Evolutionary conservation across 2,113 vertebrate species (phyloP).

Genomic region (Heterotis niloticus): DNA sequence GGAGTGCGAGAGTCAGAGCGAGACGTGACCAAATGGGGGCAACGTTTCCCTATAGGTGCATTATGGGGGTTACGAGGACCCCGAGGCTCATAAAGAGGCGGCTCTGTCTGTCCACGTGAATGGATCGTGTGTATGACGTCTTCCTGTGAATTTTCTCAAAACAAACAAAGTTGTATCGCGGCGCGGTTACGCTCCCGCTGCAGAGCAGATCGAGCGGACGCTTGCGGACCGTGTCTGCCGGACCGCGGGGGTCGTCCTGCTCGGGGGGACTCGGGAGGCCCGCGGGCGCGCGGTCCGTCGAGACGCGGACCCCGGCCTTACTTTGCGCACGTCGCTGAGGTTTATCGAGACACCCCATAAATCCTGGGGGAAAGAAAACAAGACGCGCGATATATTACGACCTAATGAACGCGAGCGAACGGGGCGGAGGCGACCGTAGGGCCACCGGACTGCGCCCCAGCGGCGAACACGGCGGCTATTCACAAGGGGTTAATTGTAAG

Average conservation of each 20-base stretch:
- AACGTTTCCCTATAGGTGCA: no score
- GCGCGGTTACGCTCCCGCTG: no score
- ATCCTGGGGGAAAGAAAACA: conserved; percentile 55
- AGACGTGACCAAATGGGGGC: no score
- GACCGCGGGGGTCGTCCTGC: conserved; percentile 21
- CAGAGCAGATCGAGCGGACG: no score
- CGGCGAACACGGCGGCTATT: conserved; percentile 59
- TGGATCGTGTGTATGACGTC: no score
- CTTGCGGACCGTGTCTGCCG: no score
- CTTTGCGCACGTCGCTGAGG: conserved; percentile 55
- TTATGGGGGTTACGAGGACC: no score
- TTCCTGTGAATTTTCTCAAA: no score
- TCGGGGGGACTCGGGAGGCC: conserved; percentile 28
- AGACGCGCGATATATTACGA: conserved; percentile 52
- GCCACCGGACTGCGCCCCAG: conserved; percentile 36
- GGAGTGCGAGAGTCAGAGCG: no score
- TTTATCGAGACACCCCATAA: conserved; percentile 61
- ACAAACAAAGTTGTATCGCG: no score
- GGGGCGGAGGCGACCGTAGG: conserved; percentile 34
- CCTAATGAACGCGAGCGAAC: conserved; percentile 52
- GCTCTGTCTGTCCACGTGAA: no score
- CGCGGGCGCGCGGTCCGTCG: conserved; percentile 44
- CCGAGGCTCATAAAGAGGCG: no score
- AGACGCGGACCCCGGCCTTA: conserved; percentile 47
- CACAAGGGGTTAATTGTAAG: conserved; percentile 70